A percentile compares a stretch with the other conserved stretches of the same genome.
Evolutionary conservation across 2,113 vertebrate genomes (phyloP).

Genomic region (Gallinago jamesoni): DNA sequence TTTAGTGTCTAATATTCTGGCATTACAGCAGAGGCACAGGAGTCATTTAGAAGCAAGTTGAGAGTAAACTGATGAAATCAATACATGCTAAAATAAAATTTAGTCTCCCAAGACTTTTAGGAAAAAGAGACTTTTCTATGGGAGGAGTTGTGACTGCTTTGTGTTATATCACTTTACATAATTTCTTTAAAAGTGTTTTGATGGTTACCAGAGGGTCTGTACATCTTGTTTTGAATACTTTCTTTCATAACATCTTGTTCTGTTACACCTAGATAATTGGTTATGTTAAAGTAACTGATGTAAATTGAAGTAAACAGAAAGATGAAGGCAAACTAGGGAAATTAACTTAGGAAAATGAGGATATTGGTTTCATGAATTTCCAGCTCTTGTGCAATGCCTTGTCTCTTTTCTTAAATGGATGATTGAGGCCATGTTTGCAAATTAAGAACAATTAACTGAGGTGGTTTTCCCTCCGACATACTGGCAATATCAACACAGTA

Average conservation of each 20-base stretch:
- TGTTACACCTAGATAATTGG: neutral
- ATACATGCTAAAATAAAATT: neutral
- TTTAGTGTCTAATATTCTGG: neutral
- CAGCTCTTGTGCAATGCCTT: neutral
- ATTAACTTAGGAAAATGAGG: neutral
- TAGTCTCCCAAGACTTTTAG: neutral
- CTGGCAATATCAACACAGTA: neutral
- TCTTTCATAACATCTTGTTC: constrained; percentile 20
- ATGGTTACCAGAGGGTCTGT: neutral
- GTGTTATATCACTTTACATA: neutral
- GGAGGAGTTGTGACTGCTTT: neutral
- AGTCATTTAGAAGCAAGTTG: neutral
- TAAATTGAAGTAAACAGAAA: constrained; percentile 29
- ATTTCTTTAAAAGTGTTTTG: constrained; percentile 15
- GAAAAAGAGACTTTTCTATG: neutral
- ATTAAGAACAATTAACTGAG: neutral
- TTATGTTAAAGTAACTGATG: constrained; percentile 14
- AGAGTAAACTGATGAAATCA: neutral
- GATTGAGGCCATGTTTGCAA: neutral
- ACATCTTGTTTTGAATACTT: neutral
- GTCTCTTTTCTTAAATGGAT: neutral
- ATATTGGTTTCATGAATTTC: neutral
- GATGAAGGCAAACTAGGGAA: neutral
- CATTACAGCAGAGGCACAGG: neutral
- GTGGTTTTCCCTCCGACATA: neutral